These are phyloP conservation scores for Chymomyza caudatula DNA, from an alignment of 2,888 invertebrate genomes.

Conservation along the genomic window DNA sequence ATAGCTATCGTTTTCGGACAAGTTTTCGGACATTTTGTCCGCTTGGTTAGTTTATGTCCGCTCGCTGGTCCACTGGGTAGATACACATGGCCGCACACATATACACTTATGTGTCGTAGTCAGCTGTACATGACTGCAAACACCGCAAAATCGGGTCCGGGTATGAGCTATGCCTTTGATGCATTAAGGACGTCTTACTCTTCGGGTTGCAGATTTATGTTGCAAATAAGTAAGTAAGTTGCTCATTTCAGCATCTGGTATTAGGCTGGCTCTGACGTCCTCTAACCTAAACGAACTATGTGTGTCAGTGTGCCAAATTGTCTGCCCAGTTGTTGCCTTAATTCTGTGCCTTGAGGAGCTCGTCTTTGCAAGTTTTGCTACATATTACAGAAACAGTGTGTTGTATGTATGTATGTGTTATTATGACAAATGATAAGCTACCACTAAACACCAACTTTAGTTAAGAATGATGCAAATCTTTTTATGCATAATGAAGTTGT, in stretches of 20 bases:
- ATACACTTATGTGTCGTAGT: background rate
- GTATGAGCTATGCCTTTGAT: background rate
- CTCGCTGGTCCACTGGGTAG: no score
- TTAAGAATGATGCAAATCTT: no score
- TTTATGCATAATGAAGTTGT: no score
- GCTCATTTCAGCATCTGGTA: background rate
- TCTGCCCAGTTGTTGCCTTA: background rate
- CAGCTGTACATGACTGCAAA: slow-evolving; percentile 33
- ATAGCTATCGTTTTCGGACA: no score
- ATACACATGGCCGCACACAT: background rate
- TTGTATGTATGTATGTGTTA: no score
- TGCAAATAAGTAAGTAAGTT: background rate
- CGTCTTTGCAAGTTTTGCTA: background rate
- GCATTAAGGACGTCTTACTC: background rate
- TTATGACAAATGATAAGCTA: background rate
- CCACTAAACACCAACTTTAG: background rate
- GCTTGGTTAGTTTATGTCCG: no score
- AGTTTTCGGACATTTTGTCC: no score
- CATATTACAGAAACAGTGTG: background rate
- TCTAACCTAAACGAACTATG: no score
- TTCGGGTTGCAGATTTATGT: slow-evolving; percentile 1
- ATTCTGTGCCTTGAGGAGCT: background rate
- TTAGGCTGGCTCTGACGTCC: no score
- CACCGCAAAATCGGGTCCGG: slow-evolving; percentile 14
- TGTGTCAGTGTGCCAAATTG: background rate